phyloP scores from a whole-genome alignment of 2,888 invertebrate species.

The Mylabris sibirica region DNA sequence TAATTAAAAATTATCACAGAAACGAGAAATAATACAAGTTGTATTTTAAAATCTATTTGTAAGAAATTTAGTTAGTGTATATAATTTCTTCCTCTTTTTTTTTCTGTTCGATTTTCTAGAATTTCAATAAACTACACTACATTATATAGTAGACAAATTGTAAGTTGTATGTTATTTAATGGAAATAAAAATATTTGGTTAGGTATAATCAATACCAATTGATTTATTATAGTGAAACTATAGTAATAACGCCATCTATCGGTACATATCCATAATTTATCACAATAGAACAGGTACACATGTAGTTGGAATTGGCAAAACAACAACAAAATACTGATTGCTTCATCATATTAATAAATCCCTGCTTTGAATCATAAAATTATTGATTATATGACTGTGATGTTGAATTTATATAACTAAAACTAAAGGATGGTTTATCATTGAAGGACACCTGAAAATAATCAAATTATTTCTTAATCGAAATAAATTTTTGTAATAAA shows the following conservation, averaged over 20 bases:
- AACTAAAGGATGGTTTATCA: conserved; percentile 40
- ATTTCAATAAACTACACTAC: conserved; percentile 28
- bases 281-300: too few species aligned
- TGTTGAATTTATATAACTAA: conserved; percentile 37
- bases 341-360: background rate
- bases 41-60: conserved; percentile 34
- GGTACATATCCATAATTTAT: background rate
- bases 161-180: conserved; percentile 46
- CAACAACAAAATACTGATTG: too few species aligned
- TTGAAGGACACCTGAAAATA: conserved; percentile 42
- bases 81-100: conserved; percentile 14
- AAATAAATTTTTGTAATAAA: background rate
- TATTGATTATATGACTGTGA: conserved; percentile 26
- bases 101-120: conserved; percentile 16
- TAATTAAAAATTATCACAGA: conserved; percentile 25
- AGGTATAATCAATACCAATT: conserved; percentile 30
- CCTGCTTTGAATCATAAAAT: background rate
- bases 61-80: conserved; percentile 34
- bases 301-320: too few species aligned
- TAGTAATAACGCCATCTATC: conserved; percentile 5
- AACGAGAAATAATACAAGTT: conserved; percentile 18
- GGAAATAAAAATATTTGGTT: conserved; percentile 50
- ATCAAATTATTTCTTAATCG: background rate
- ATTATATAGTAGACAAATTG: conserved; percentile 24
- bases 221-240: background rate